These are phyloP conservation scores for Eurytoma californica DNA, from an alignment of 2,888 invertebrate species.

Conservation along the genomic window DNA sequence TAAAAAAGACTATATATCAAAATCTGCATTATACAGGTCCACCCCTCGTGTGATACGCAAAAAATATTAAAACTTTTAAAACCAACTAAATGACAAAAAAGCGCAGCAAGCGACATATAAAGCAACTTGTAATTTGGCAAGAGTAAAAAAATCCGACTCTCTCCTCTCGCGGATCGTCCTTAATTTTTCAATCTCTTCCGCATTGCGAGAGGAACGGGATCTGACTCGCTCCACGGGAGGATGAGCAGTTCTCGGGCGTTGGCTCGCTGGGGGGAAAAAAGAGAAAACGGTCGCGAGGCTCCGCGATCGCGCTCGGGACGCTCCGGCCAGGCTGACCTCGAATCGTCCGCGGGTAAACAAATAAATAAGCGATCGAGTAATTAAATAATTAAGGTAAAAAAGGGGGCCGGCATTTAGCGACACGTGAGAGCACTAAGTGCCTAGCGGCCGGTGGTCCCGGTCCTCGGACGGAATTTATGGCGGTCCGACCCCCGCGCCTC, in stretches of 20 bases:
- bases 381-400: conserved; percentile 23
- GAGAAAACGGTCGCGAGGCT: conserved; percentile 23
- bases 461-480: conserved; percentile 12
- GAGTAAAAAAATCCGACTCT: too few relatives aligned
- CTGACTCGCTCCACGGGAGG: neutral
- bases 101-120: too few relatives aligned
- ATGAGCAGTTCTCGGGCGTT: neutral
- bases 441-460: neutral
- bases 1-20: too few relatives aligned
- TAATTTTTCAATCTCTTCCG: conserved; percentile 39
- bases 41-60: too few relatives aligned
- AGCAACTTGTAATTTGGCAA: too few relatives aligned
- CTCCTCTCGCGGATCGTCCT: conserved; percentile 8
- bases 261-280: conserved; percentile 27
- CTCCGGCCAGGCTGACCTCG: conserved; percentile 10
- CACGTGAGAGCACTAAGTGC: neutral
- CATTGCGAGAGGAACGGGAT: conserved; percentile 22
- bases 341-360: neutral
- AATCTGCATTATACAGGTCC: too few relatives aligned
- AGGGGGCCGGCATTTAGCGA: neutral
- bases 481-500: neutral
- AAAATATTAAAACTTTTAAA: too few relatives aligned
- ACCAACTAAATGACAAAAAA: too few relatives aligned
- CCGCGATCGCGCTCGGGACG: neutral
- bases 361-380: neutral